Evolutionary conservation across 2,888 invertebrate genomes (phyloP), one percentile per base, ranked within the genome.

Genomic region (Fragum whitleyi): DNA sequence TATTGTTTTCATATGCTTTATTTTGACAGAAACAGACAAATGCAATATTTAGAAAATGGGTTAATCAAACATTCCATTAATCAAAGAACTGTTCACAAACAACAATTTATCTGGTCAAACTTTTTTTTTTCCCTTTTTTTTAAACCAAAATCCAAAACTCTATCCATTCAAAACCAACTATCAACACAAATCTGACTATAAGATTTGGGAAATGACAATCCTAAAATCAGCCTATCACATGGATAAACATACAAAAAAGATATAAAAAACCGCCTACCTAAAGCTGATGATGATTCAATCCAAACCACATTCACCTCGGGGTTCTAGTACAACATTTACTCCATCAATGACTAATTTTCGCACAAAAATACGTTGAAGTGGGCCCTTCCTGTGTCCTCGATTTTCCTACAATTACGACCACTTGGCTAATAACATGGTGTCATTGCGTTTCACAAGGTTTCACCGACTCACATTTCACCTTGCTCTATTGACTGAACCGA

Each of bases 301-400:
- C 28, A 21, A 71, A 79, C 79, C 79, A 59, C 79, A 79, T 39
- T 74, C 70, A 79, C 74, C 74, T 70, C 28, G 21, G 47, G 59
- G 19, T 57, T 70, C 28, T 70, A 79, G 79, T 79, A 71, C 74
- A 75, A 47, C 47, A 9, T n/a, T 9, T 9, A 47, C n/a, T 74
- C 65, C 47, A 75, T 72, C 74, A 71, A 65, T 79, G 79, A 79
- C 79, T 75, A 74, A 79, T 61, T 70, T 53, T 21, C 67, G 32
- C 65, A 65, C 65, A 39, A 78, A 73, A 69, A 14, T 47, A 28
- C 71, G 70, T 79, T 79, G 53, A 74, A 79, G 79, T 59, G 23
- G 72, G 57, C 72, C 59, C 57, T 72, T 72, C 72, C 72, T 72
- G 61, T 57, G 29, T 23, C 51, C 55, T 47, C n/a, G 21, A 21